phyloP scores from a whole-genome alignment of 2,113 vertebrate genomes.

The Apodemus sylvaticus region DNA sequence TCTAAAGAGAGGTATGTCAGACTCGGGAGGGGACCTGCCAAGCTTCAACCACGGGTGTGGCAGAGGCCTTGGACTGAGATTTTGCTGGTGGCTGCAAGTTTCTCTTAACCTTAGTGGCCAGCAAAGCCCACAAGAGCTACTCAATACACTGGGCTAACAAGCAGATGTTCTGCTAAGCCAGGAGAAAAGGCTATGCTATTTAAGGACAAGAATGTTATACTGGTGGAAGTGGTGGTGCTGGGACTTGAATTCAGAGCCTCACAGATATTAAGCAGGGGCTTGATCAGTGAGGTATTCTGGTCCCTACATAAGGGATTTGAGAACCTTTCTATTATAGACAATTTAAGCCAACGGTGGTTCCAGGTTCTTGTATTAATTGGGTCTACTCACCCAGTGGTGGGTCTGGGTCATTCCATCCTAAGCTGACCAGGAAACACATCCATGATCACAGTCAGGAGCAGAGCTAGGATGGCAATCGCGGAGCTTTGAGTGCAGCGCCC shows the following conservation, averaged over 20 bases:
- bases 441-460: background rate
- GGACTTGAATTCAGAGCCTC: background rate
- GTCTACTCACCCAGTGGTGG: too few relatives aligned
- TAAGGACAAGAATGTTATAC: background rate
- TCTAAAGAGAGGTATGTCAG: slow-evolving; percentile 86
- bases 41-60: background rate
- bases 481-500: background rate
- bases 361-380: background rate
- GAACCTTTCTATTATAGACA: background rate
- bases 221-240: background rate
- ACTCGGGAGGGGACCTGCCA: background rate
- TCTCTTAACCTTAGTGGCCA: background rate
- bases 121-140: background rate
- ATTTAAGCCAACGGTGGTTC: background rate
- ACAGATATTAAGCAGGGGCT: background rate
- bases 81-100: background rate
- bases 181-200: background rate
- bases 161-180: background rate
- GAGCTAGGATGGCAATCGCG: background rate
- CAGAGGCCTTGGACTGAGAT: accelerated
- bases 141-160: background rate
- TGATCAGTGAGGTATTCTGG: background rate
- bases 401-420: background rate
- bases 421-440: background rate
- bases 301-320: background rate